phyloP scores from a whole-genome alignment of 2,113 vertebrate species.

The Echinops telfairi region DNA sequence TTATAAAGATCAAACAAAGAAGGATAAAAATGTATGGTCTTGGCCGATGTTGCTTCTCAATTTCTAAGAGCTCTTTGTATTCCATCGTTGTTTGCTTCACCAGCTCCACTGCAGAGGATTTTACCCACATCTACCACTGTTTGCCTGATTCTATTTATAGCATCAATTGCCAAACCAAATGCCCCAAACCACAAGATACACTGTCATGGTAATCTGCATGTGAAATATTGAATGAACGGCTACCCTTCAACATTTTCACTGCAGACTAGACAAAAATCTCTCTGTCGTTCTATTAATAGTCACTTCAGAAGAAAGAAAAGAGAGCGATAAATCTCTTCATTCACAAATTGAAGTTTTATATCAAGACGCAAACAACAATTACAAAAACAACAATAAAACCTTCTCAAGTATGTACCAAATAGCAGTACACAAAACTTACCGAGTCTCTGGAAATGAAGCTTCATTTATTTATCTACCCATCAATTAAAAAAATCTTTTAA shows the following conservation, averaged over 20 bases:
- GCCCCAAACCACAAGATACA: background rate
- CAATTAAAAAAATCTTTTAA: too few species aligned
- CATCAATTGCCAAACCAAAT: constrained; percentile 1
- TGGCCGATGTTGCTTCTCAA: background rate
- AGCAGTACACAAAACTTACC: background rate
- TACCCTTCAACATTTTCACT: background rate
- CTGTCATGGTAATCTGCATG: background rate
- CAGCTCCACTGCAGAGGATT: background rate
- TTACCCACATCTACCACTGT: background rate
- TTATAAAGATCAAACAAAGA: constrained; percentile 33
- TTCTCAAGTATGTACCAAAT: background rate
- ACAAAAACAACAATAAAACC: background rate
- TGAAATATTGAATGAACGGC: constrained; percentile 16
- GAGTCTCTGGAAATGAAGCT: too few species aligned
- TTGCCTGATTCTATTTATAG: background rate
- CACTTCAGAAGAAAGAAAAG: too few species aligned
- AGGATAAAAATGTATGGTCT: background rate
- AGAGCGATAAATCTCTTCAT: constrained; percentile 31
- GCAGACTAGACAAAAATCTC: background rate
- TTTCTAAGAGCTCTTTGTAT: background rate
- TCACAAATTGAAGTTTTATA: constrained; percentile 13
- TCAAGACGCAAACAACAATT: constrained; percentile 27
- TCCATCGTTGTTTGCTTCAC: background rate
- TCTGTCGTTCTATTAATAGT: background rate
- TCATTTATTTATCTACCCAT: too few species aligned